Base-by-base conservation (phyloP, 2,113 vertebrate genomes). In the Meriones unguiculatus region DNA sequence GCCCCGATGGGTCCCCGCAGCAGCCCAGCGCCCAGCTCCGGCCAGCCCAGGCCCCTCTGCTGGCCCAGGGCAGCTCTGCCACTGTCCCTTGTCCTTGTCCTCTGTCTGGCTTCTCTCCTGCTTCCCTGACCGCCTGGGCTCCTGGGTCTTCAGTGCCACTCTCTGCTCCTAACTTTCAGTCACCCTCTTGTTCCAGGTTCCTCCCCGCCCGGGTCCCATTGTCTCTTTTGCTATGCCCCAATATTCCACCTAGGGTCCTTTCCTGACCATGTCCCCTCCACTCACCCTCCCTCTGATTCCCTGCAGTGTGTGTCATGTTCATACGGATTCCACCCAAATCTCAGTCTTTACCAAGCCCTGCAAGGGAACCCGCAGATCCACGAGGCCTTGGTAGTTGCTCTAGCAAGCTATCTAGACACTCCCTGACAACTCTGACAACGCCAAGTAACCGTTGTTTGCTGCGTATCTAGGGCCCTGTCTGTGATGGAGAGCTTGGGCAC, bases 361-460 rank as follows among this genome's bases (percentile, higher is more conserved):
- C 18, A 50, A 4, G 54, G 85, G 81, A 89, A 77, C 17, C 0
- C 80, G 11, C n/a, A n/a, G 41, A 22, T 7, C 5, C 25, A 22
- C 46, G 5, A 7, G 78, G 32, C 22, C 35, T 38, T 24, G 38
- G 70, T 6, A 5, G 0, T 2, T 4, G 0, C 1, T 72, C 76
- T 87, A 24, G 75, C 35, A 64, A 32, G 3, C 12, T 75, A 2
- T 14, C 20, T 32, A 46, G 52, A 22, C 38, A 13, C 64, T 10
- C 4, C 59, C 22, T 77, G 35, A 30, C 35, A 62, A 15, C 24
- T 24, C 57, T 38, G 70, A 72, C 32, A 30, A 35, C 54, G 24
- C 9, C 38, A n/a, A 1, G 17, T 38, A 46, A 73, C 69, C 13
- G 69, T 41, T 59, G 12, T 38, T 88, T 75, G 24, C 25, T 38